These are phyloP conservation scores for Oceanodroma tethys DNA, from an alignment of 2,113 vertebrate species.

Conservation along the genomic window DNA sequence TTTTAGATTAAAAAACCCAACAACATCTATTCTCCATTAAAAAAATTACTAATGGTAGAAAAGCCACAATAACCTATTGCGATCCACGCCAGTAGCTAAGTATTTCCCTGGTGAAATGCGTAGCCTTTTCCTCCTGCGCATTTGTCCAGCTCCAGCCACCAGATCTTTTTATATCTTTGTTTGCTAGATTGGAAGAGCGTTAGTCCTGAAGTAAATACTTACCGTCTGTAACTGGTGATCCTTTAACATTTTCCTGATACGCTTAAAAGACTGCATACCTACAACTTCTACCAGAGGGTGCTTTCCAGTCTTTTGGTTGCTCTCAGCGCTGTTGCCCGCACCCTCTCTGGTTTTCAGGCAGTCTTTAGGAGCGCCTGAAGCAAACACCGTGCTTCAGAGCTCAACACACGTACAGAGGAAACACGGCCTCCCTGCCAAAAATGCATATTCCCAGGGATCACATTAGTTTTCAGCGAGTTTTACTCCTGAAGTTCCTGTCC, in stretches of 20 bases:
- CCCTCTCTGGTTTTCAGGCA: not conserved
- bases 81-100: not conserved
- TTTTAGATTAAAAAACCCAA: not conserved
- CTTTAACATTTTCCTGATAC: not conserved
- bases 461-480: not conserved
- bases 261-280: not conserved
- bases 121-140: not conserved
- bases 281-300: not conserved
- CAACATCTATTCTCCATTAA: slow-evolving; percentile 45
- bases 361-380: not conserved
- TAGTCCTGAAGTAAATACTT: slow-evolving; percentile 10
- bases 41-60: slow-evolving; percentile 37
- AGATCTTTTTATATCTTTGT: slow-evolving; percentile 24
- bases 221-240: not conserved
- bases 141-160: not conserved
- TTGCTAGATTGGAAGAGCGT: not conserved
- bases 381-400: not conserved
- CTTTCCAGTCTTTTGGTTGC: not conserved
- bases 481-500: not conserved
- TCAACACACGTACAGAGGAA: fast-evolving
- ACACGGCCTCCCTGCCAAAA: not conserved
- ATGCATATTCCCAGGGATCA: not conserved
- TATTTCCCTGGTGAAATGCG: not conserved
- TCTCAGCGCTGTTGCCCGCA: not conserved
- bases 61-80: slow-evolving; percentile 22